These are phyloP conservation scores for Wasmannia auropunctata DNA, from an alignment of 1,140 invertebrate species.

Conservation along the genomic window DNA sequence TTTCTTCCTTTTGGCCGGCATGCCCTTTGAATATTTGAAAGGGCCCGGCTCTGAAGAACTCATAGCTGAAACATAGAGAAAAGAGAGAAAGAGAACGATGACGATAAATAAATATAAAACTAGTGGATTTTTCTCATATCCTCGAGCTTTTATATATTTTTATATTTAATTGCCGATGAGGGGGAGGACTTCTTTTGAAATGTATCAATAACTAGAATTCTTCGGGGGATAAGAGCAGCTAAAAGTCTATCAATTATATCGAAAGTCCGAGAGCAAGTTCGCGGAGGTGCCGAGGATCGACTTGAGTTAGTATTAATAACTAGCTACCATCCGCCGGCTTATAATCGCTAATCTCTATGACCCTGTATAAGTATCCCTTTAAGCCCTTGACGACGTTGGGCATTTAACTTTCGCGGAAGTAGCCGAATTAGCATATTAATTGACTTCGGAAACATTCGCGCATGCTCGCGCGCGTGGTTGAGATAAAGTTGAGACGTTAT, in stretches of 20 bases:
- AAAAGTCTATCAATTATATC: conserved; percentile 46
- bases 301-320: conserved; percentile 59
- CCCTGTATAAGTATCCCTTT: conserved; percentile 60
- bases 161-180: neutral
- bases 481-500: conserved; percentile 41
- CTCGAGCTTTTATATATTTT: neutral
- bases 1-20: conserved; percentile 22
- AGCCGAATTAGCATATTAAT: conserved; percentile 67
- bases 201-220: neutral
- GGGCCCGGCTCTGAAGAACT: neutral
- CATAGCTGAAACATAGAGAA: neutral
- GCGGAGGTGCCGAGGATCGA: conserved; percentile 3
- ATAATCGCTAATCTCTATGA: conserved; percentile 67
- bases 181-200: neutral
- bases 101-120: conserved; percentile 43
- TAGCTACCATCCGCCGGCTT: conserved; percentile 46
- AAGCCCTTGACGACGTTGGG: conserved; percentile 63
- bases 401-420: conserved; percentile 65
- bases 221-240: neutral
- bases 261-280: conserved; percentile 13
- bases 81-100: neutral
- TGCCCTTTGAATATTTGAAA: conserved; percentile 46
- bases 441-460: conserved; percentile 64
- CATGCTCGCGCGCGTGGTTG: conserved; percentile 38
- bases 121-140: neutral